Evolutionary conservation across 2,797 vertebrate genomes (phyloP), one percentile per base, ranked within the genome.

Genomic region (Spea hammondii): DNA sequence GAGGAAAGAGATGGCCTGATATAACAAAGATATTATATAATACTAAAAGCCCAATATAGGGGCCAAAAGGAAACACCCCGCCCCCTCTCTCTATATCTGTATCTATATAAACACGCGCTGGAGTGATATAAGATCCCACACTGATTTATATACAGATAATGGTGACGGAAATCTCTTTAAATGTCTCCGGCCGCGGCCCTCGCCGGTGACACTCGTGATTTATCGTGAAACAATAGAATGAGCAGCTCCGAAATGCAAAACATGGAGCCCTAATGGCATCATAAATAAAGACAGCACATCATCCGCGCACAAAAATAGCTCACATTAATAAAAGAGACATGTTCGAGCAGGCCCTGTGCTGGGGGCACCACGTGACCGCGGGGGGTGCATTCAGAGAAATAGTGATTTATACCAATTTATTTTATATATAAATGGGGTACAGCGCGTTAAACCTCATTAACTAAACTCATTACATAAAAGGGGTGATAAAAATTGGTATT

Each of bases 241-340:
- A 49, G 49, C 45, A 48, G 46, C 65, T 12, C 62, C 55, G 14
- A 68, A 14, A 72, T 48, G 55, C 57, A 76, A 14, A 60, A 51
- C 68, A 68, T 47, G 68, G 47, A 55, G 14, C 32, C 73, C 72
- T 75, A 64, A 79, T 50, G 12, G 79, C 79, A 48, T 62, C 74
- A 77, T 72, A 81, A 77, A 79, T 79, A 74, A 73, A 62, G 60
- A 62, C 62, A 44, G 6, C 64, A 44, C 74, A 54, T 74, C 54
- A 48, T 13, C 32, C 32, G 32, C 32, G 60, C 57, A 76, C 46
- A 76, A 47, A 81, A 81, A 81, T 81, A 77, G 69, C 54, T 47
- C 74, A 50, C 79, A 76, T 80, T 72, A 80, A 76, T 80, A 80
- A 76, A 74, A 67, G 55, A 65, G 48, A 76, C 60, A n/a, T 65